phyloP scores from a whole-genome alignment of 2,113 vertebrate genomes.

The Apeltes quadracus region DNA sequence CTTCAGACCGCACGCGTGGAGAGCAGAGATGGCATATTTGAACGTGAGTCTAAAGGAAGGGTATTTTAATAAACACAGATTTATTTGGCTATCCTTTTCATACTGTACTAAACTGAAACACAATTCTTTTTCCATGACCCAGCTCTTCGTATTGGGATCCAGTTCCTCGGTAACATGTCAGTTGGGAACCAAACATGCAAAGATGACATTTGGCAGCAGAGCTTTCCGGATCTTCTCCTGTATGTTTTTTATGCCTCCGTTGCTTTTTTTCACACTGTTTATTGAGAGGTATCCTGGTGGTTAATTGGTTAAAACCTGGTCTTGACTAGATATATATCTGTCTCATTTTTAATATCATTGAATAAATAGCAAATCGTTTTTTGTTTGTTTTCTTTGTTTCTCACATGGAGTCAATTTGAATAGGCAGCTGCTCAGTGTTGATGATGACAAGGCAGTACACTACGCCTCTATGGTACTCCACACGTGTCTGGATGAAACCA shows the following conservation, averaged over 20 bases:
- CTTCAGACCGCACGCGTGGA: slow-evolving; percentile 57
- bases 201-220: slow-evolving; percentile 83
- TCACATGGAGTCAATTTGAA: slow-evolving; percentile 13
- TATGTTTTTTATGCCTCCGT: slow-evolving; percentile 59
- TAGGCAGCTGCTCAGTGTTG: slow-evolving; percentile 82
- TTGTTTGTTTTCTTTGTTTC: neutral
- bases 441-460: slow-evolving; percentile 84
- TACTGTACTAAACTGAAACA: neutral
- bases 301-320: neutral
- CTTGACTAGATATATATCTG: neutral
- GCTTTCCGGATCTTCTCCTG: slow-evolving; percentile 76
- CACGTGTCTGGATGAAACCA: slow-evolving; percentile 86
- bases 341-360: neutral
- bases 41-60: slow-evolving; percentile 67
- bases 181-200: slow-evolving; percentile 90
- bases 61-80: neutral
- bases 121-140: slow-evolving; percentile 10
- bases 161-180: slow-evolving; percentile 94
- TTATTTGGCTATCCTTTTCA: neutral
- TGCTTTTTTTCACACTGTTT: too few species aligned
- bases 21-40: slow-evolving; percentile 48
- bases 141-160: slow-evolving; percentile 93
- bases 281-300: too few species aligned
- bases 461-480: slow-evolving; percentile 92
- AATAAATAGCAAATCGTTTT: neutral